These are phyloP conservation scores for Chelonoidis abingdonii DNA, from an alignment of 2,113 vertebrate genomes.

Conservation along the genomic window DNA sequence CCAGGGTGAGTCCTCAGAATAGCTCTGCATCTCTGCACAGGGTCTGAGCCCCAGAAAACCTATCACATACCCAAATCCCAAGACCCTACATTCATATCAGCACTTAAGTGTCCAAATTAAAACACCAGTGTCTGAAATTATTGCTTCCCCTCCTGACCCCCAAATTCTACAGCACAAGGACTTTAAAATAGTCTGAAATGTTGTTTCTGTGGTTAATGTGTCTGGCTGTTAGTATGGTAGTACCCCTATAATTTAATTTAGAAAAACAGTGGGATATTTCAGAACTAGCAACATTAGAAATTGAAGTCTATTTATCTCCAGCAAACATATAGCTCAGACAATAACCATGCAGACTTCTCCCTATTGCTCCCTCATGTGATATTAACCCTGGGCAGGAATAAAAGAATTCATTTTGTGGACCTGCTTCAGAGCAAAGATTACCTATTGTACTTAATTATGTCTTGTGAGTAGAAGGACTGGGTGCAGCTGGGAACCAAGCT, in stretches of 20 bases:
- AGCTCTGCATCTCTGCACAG: not conserved
- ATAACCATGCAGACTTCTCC: conserved; percentile 7
- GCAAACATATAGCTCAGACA: conserved; percentile 45
- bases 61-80: not conserved
- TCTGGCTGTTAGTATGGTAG: conserved; percentile 9
- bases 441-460: not conserved
- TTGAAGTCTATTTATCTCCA: conserved; percentile 58
- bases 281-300: conserved; percentile 47
- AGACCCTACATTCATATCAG: not conserved
- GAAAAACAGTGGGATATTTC: conserved; percentile 46
- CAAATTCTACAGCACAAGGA: not conserved
- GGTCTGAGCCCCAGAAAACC: not conserved
- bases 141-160: not conserved
- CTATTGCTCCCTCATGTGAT: conserved; percentile 28
- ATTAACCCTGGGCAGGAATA: conserved; percentile 25
- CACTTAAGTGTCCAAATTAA: not conserved
- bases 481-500: not conserved
- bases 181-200: conserved; percentile 7
- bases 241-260: conserved; percentile 55
- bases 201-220: conserved; percentile 15
- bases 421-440: conserved; percentile 22
- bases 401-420: conserved; percentile 46
- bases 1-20: not conserved
- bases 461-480: not conserved
- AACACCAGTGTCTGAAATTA: not conserved